phyloP scores from a whole-genome alignment of 2,113 vertebrate species.

The Rhagologus leucostigma region DNA sequence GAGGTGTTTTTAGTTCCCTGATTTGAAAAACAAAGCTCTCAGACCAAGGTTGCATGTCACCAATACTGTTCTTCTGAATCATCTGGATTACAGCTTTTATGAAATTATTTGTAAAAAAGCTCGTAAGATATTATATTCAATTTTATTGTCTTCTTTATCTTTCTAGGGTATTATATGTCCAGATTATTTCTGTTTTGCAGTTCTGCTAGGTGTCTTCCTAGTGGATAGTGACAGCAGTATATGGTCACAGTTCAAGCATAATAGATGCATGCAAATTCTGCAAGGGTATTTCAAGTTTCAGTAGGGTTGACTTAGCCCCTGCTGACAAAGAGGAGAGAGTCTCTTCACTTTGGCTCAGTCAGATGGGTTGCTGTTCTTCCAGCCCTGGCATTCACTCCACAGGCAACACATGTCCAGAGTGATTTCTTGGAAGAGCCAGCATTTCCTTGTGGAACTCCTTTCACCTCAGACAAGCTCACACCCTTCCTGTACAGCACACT shows the following conservation, averaged over 20 bases:
- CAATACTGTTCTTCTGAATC: background rate
- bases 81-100: background rate
- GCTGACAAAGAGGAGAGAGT: background rate
- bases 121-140: background rate
- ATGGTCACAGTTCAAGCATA: background rate
- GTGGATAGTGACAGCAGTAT: background rate
- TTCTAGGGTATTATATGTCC: background rate
- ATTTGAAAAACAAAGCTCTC: background rate
- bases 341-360: background rate
- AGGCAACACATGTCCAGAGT: background rate
- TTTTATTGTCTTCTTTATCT: background rate
- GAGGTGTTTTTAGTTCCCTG: background rate
- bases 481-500: slow-evolving; percentile 35
- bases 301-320: fast-evolving
- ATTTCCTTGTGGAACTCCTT: slow-evolving; percentile 26
- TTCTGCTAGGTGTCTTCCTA: background rate
- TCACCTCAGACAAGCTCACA: background rate
- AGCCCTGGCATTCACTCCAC: background rate
- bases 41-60: background rate
- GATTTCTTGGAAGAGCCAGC: background rate
- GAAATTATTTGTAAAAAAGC: background rate
- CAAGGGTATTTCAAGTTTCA: background rate
- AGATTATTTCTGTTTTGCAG: background rate
- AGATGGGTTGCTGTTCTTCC: background rate
- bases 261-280: background rate